Conservation (phyloP, 2,113 vertebrate genomes). For the Archocentrus centrarchus region DNA sequence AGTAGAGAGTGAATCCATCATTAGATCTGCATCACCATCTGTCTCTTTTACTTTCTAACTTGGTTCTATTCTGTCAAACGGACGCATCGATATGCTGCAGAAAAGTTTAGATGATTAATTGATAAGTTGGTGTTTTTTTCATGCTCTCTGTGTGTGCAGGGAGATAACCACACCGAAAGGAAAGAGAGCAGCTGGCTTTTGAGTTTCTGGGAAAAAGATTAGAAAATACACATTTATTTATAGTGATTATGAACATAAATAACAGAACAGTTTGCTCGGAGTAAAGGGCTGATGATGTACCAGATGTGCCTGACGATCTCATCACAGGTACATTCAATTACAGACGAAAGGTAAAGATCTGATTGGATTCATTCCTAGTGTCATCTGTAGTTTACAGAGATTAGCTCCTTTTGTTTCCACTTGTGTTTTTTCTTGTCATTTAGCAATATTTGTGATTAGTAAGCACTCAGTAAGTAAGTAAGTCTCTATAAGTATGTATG, state of each 20-base stretch:
- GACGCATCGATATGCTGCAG: neutral
- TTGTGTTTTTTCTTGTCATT: neutral
- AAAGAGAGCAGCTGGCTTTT: neutral
- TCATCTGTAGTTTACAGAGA: neutral
- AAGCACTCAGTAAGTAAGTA: neutral
- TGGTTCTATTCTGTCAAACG: conserved; percentile 7
- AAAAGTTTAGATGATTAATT: neutral
- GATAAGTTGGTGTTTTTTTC: neutral
- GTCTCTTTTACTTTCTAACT: conserved; percentile 14
- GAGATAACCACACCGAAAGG: neutral
- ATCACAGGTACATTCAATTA: neutral
- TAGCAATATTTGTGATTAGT: neutral
- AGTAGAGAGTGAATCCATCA: conserved; percentile 37
- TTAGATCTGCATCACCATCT: conserved; percentile 44
- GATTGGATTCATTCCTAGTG: neutral
- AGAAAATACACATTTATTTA: neutral
- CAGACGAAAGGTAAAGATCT: neutral
- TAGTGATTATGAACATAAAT: neutral
- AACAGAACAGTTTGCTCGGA: neutral
- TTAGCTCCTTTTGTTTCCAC: neutral
- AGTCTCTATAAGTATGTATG: neutral
- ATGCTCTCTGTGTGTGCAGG: neutral
- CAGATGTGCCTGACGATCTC: neutral
- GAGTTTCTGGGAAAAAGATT: neutral
- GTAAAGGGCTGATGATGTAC: neutral